Evolutionary conservation across 2,888 invertebrate genomes (phyloP).

Genomic region (Colostygia pectinataria): DNA sequence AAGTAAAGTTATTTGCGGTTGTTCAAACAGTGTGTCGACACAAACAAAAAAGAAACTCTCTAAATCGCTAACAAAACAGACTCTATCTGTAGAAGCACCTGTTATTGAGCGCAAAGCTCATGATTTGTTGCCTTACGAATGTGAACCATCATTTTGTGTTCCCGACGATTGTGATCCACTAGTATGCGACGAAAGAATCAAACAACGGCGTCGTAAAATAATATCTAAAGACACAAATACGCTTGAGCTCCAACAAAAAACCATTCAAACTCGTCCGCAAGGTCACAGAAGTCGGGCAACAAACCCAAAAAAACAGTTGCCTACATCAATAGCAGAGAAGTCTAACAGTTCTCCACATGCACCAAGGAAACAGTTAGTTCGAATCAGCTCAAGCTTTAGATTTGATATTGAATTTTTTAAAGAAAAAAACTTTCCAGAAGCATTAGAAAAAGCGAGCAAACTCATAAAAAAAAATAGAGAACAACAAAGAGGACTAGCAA

Average conservation of each 20-base stretch:
- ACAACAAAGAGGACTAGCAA: background rate
- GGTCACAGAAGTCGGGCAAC: constrained; percentile 5
- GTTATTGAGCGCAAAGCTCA: background rate
- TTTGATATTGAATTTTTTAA: constrained; percentile 46
- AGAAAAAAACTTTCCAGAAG: constrained; percentile 20
- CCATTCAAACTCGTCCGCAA: background rate
- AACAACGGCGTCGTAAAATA: constrained; percentile 8
- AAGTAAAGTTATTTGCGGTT: constrained; percentile 5
- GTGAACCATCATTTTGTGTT: constrained; percentile 40
- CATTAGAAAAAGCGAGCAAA: constrained; percentile 1
- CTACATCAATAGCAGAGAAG: constrained; percentile 9
- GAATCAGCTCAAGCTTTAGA: constrained; percentile 40
- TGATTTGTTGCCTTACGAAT: constrained; percentile 28
- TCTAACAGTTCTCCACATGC: constrained; percentile 19
- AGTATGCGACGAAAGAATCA: constrained; percentile 35
- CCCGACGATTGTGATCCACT: constrained; percentile 40
- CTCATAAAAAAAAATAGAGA: constrained; percentile 1
- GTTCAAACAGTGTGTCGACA: constrained; percentile 11
- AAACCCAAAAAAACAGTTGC: background rate
- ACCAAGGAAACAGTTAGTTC: constrained; percentile 30
- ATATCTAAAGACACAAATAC: constrained; percentile 4
- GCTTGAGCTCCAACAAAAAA: background rate
- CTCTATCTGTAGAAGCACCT: background rate
- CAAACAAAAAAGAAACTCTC: constrained; percentile 10
- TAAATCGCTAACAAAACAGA: background rate